Conservation (phyloP, 2,888 invertebrate species). For the Cordilura impudica region DNA sequence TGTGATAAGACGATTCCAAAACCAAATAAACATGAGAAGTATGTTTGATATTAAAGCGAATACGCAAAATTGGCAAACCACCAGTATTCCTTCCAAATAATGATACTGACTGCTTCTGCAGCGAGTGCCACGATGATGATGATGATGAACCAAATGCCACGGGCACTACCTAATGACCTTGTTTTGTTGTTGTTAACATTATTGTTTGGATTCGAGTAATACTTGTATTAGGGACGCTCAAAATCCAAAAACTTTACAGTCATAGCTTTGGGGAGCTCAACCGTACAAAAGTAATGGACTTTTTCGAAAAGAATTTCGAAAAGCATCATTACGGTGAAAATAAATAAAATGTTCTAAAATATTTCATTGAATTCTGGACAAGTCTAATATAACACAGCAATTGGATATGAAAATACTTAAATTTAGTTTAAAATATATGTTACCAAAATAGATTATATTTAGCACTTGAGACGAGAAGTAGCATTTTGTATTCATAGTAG, state of each 20-base stretch:
- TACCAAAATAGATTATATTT: slow-evolving; percentile 56
- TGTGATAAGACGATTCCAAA: slow-evolving; percentile 14
- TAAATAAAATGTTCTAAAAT: too few relatives aligned
- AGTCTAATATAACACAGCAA: neutral
- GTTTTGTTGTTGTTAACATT: slow-evolving; percentile 26
- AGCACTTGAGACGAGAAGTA: slow-evolving; percentile 39
- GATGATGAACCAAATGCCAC: slow-evolving; percentile 56
- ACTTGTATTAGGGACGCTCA: too few relatives aligned
- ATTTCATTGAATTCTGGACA: too few relatives aligned
- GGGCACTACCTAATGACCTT: slow-evolving; percentile 56
- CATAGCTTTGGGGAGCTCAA: too few relatives aligned
- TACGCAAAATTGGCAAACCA: slow-evolving; percentile 50
- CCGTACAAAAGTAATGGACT: too few relatives aligned
- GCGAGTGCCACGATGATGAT: slow-evolving; percentile 9
- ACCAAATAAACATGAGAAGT: neutral
- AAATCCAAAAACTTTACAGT: too few relatives aligned
- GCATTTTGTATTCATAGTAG: too few relatives aligned
- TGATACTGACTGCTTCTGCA: slow-evolving; percentile 4
- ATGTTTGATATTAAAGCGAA: slow-evolving; percentile 1
- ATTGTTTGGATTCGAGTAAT: neutral
- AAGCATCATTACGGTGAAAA: too few relatives aligned
- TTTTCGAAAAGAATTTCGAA: too few relatives aligned
- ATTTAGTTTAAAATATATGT: slow-evolving; percentile 52
- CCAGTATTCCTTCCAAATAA: slow-evolving; percentile 40
- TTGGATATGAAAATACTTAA: slow-evolving; percentile 32